A percentile compares a stretch with the other conserved stretches of the same genome.
These are phyloP conservation scores for Periplaneta americana DNA, from an alignment of 1,140 invertebrate genomes.

Conservation along the genomic window DNA sequence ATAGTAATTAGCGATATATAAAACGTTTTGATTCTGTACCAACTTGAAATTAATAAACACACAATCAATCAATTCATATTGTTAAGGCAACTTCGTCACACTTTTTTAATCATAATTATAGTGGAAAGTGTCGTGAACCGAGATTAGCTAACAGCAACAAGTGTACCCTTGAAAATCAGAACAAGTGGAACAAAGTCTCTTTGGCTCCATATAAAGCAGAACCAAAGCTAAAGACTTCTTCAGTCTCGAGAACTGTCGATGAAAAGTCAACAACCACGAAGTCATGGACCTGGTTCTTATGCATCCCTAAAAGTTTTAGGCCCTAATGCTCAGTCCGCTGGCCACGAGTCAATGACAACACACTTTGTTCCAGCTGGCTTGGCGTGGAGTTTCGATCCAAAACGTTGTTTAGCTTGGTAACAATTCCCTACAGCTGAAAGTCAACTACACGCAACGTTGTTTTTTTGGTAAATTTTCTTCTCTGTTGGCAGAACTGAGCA, in stretches of 20 bases:
- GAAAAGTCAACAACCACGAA: neutral
- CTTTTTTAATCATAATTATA: conserved; percentile 25
- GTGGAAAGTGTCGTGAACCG: conserved; percentile 21
- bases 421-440: conserved; percentile 16
- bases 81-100: conserved; percentile 29
- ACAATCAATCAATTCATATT: conserved; percentile 28
- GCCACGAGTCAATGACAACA: neutral
- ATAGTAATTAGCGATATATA: conserved; percentile 25
- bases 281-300: neutral
- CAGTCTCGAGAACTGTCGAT: neutral
- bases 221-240: conserved; percentile 8
- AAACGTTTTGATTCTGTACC: conserved; percentile 23
- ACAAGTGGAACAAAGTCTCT: conserved; percentile 17
- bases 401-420: conserved; percentile 5
- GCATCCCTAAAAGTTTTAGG: conserved; percentile 8
- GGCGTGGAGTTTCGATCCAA: neutral
- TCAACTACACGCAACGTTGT: conserved; percentile 15
- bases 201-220: conserved; percentile 13
- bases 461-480: conserved; percentile 10
- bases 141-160: conserved; percentile 24
- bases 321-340: conserved; percentile 2
- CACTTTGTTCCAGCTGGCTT: neutral
- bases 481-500: conserved; percentile 26
- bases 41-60: conserved; percentile 26
- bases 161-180: conserved; percentile 23